Percentiles rank a stretch among this genome's conserved stretches.
Evolutionary conservation across 2,888 invertebrate genomes (phyloP).

Genomic region (Caenorhabditis sinica): DNA sequence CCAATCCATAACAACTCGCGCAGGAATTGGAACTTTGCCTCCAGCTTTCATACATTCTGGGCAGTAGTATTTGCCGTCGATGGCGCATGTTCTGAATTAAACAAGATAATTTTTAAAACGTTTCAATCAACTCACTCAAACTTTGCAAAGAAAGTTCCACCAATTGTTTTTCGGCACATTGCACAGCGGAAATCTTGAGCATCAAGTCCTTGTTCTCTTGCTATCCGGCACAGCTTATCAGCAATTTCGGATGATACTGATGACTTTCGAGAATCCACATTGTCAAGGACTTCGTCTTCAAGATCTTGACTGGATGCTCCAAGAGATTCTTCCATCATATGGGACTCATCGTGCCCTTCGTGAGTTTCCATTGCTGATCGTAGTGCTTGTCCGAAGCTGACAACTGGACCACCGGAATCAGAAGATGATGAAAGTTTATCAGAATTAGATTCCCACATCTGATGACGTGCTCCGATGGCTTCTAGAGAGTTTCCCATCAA

Average conservation of each 20-base stretch:
- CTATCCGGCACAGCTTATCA: conserved; percentile 69
- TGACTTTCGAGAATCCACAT: conserved; percentile 33
- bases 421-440: conserved; percentile 67
- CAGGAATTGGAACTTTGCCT: conserved; percentile 78
- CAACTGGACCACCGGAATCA: conserved; percentile 65
- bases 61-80: conserved; percentile 94
- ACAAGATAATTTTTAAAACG: neutral
- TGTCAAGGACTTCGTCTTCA: neutral
- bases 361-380: conserved; percentile 69
- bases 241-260: conserved; percentile 48
- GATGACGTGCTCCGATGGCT: conserved; percentile 60
- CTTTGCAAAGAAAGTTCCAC: conserved; percentile 72
- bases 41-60: conserved; percentile 87
- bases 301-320: conserved; percentile 53
- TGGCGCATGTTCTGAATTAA: conserved; percentile 89
- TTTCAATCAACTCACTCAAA: conserved; percentile 72
- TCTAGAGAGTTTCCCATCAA: conserved; percentile 65
- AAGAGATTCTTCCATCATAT: conserved; percentile 27
- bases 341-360: neutral
- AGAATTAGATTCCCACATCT: conserved; percentile 64
- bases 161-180: conserved; percentile 78
- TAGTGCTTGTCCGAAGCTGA: conserved; percentile 73
- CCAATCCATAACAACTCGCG: conserved; percentile 76
- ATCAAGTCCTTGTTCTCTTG: conserved; percentile 79
- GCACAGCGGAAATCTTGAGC: conserved; percentile 81